Percentiles rank a stretch among this genome's conserved stretches.
phyloP scores from a whole-genome alignment of 2,113 vertebrate species.

The Bos taurus region DNA sequence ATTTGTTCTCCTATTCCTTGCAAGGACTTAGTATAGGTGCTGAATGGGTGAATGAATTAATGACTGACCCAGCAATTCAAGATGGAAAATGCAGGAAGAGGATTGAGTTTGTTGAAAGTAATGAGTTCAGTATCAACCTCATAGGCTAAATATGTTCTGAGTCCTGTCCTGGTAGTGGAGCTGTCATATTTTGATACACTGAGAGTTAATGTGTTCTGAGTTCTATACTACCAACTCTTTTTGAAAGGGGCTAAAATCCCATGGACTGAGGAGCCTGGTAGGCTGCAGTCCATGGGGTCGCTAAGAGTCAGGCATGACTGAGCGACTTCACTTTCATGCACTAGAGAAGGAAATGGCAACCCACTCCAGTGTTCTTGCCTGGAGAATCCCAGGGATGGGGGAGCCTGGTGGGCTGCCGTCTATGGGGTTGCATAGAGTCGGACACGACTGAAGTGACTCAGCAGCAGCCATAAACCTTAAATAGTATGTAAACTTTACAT shows the following conservation, averaged over 20 bases:
- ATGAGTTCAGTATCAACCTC: not conserved
- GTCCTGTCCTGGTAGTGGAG: not conserved
- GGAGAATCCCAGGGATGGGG: too few relatives aligned
- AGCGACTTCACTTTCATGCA: too few relatives aligned
- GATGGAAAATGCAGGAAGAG: not conserved
- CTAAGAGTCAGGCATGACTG: too few relatives aligned
- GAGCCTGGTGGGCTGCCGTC: too few relatives aligned
- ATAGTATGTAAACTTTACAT: not conserved
- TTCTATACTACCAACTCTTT: not conserved
- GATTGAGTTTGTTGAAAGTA: not conserved
- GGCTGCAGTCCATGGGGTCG: too few relatives aligned
- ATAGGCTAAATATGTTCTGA: not conserved
- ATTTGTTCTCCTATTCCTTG: not conserved
- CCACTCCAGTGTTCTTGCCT: too few relatives aligned
- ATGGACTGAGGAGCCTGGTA: too few relatives aligned
- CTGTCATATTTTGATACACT: slow-evolving; percentile 12
- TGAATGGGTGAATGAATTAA: not conserved
- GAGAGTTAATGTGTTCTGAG: not conserved
- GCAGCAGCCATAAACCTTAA: not conserved
- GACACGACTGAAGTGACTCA: too few relatives aligned
- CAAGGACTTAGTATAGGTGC: not conserved
- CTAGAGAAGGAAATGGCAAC: too few relatives aligned
- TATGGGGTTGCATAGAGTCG: too few relatives aligned
- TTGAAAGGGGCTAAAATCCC: not conserved
- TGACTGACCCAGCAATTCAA: not conserved